These are phyloP conservation scores for Tethea ocularis DNA, from an alignment of 2,888 invertebrate species.

Conservation along the genomic window DNA sequence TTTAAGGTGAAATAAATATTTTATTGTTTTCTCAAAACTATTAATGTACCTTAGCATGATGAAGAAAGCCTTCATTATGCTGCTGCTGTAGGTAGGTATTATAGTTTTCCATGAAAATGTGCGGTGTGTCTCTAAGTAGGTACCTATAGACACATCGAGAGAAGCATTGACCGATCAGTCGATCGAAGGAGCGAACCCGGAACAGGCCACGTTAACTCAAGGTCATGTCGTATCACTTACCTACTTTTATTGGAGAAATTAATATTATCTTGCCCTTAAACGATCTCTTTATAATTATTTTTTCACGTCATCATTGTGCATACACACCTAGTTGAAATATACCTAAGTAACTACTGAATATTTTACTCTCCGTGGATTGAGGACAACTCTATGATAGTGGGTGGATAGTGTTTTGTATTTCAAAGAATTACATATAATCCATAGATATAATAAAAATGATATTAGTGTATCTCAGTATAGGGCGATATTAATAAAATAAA, in stretches of 20 bases:
- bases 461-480: no score
- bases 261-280: slow-evolving; percentile 1
- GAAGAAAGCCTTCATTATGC: not conserved
- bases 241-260: slow-evolving; percentile 52
- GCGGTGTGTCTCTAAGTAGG: no score
- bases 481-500: no score
- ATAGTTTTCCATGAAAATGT: not conserved
- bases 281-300: not conserved
- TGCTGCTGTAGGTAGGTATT: not conserved
- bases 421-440: no score
- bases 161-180: slow-evolving; percentile 56
- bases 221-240: slow-evolving; percentile 65
- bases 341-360: no score
- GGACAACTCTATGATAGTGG: no score
- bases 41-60: not conserved
- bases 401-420: no score
- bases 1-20: not conserved
- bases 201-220: slow-evolving; percentile 68
- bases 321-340: no score
- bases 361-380: no score
- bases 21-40: not conserved
- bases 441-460: no score
- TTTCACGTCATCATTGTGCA: no score
- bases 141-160: slow-evolving; percentile 18
- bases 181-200: slow-evolving; percentile 69